A percentile compares a stretch with the other conserved stretches of the same genome.
Evolutionary conservation across 2,113 vertebrate genomes (phyloP).

Genomic region (Chaenogobius annularis): DNA sequence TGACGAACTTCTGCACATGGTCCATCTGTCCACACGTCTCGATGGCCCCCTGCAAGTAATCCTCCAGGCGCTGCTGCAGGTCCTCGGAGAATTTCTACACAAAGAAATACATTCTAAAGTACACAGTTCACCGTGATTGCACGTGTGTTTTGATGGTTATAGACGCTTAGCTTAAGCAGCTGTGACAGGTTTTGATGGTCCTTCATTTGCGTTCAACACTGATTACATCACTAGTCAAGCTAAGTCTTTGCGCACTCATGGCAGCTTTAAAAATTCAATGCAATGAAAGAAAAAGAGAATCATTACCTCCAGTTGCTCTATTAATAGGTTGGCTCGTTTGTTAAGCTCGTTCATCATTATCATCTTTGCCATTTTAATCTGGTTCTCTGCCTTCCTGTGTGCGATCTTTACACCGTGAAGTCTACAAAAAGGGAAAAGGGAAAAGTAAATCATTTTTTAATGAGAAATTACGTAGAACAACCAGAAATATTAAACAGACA

Average conservation of each 20-base stretch:
- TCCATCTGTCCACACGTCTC: constrained; percentile 90
- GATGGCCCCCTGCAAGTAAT: constrained; percentile 89
- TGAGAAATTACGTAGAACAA: neutral
- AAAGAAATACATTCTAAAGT: constrained; percentile 15
- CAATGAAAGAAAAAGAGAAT: constrained; percentile 57
- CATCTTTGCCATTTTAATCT: constrained; percentile 99
- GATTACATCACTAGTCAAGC: constrained; percentile 34
- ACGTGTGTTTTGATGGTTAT: constrained; percentile 18
- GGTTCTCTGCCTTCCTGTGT: constrained; percentile 93
- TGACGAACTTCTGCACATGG: constrained; percentile 95
- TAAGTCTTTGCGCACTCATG: constrained; percentile 48
- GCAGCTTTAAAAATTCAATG: constrained; percentile 54
- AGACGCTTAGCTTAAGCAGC: constrained; percentile 36
- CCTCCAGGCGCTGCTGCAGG: constrained; percentile 88
- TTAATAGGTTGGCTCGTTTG: constrained; percentile 92
- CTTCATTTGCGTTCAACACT: constrained; percentile 42
- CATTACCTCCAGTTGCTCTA: constrained; percentile 95
- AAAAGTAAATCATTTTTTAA: constrained; percentile 40
- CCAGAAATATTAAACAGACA: neutral
- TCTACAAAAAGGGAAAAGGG: constrained; percentile 68
- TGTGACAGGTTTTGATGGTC: constrained; percentile 50
- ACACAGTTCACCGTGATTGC: neutral
- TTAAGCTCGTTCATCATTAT: constrained; percentile 96
- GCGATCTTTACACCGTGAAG: constrained; percentile 92
- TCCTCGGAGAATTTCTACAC: constrained; percentile 88